Conservation (phyloP, 2,113 vertebrate species). For the Sakesphorus luctuosus region DNA sequence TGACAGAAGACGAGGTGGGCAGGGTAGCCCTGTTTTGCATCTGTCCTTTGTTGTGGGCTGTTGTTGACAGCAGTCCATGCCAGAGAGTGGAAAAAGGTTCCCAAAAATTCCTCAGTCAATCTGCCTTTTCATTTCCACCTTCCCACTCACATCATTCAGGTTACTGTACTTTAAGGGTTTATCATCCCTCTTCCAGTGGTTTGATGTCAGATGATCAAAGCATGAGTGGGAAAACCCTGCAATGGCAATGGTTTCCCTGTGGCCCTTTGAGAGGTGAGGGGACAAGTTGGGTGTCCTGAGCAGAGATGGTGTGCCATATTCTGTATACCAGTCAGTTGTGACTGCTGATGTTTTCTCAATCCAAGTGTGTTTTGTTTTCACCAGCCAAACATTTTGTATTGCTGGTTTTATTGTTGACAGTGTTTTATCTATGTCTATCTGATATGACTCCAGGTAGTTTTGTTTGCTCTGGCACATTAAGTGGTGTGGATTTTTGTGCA, state of each 20-base stretch:
- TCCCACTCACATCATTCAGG: background rate
- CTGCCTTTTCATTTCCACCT: background rate
- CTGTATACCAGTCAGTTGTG: background rate
- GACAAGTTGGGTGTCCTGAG: background rate
- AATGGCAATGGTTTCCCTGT: background rate
- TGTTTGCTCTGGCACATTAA: constrained; percentile 56
- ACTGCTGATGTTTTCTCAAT: background rate
- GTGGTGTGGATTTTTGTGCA: constrained; percentile 18
- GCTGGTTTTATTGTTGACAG: constrained; percentile 50
- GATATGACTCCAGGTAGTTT: constrained; percentile 43
- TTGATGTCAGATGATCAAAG: background rate
- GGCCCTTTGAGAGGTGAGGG: background rate
- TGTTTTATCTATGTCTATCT: constrained; percentile 56
- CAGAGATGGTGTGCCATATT: fast-evolving
- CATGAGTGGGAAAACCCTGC: background rate
- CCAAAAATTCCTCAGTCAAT: background rate
- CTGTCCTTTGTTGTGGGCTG: background rate
- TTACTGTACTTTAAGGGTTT: background rate
- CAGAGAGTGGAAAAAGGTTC: background rate
- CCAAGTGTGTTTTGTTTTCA: background rate
- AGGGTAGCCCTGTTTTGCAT: background rate
- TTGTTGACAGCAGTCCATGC: fast-evolving
- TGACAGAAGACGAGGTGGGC: background rate
- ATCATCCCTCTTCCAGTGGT: background rate
- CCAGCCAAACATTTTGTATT: constrained; percentile 27